A percentile compares a stretch with the other conserved stretches of the same genome.
Evolutionary conservation across 2,888 invertebrate genomes (phyloP).

Genomic region (Ormyrus rosae): DNA sequence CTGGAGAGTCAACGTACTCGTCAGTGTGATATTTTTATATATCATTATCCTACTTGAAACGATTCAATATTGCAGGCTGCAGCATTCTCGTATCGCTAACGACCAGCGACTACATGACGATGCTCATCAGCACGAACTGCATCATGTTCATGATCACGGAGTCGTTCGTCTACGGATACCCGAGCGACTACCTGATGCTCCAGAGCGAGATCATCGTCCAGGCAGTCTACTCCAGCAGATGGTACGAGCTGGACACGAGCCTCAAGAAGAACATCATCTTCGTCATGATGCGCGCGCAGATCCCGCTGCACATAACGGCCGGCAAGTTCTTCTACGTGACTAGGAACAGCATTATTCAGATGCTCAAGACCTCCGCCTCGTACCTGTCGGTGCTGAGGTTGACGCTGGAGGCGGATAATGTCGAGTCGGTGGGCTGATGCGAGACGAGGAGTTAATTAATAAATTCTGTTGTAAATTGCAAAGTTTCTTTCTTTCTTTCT

Average conservation of each 20-base stretch:
- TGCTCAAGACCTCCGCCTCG: conserved; percentile 54
- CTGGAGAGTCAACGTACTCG: too few relatives aligned
- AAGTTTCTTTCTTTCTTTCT: too few relatives aligned
- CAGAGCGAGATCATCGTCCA: conserved; percentile 52
- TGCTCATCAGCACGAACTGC: conserved; percentile 48
- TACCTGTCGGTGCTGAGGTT: conserved; percentile 52
- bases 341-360: conserved; percentile 50
- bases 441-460: too few relatives aligned
- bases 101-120: conserved; percentile 39
- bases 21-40: too few relatives aligned
- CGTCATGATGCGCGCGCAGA: conserved; percentile 53
- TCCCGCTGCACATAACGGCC: conserved; percentile 50
- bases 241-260: conserved; percentile 44
- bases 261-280: conserved; percentile 43
- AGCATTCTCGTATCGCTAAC: conserved; percentile 38
- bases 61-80: conserved; percentile 26
- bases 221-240: conserved; percentile 47
- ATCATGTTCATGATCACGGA: conserved; percentile 51
- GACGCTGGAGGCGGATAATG: conserved; percentile 12
- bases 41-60: too few relatives aligned
- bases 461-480: too few relatives aligned
- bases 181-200: conserved; percentile 52
- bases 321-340: conserved; percentile 58
- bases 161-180: conserved; percentile 54
- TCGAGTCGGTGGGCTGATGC: too few relatives aligned